Conservation (phyloP, 2,888 invertebrate genomes). For the Oegoconia quadripuncta region DNA sequence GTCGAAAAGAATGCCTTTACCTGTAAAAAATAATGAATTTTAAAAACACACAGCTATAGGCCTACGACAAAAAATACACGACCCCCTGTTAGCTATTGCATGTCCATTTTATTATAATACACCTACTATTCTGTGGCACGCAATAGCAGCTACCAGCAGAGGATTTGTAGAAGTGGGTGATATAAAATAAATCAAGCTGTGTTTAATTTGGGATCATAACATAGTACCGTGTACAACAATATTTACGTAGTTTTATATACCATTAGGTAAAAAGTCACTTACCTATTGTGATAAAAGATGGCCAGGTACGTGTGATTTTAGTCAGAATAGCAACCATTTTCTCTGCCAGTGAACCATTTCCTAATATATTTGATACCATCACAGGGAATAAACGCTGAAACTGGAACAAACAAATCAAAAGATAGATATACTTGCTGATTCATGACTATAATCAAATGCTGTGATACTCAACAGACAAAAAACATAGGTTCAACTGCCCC, state of each 20-base stretch:
- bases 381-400: conserved; percentile 72
- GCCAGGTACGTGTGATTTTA: conserved; percentile 72
- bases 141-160: too few species aligned
- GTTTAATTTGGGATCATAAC: too few species aligned
- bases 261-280: conserved; percentile 15
- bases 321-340: conserved; percentile 73
- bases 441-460: neutral
- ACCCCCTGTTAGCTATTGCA: too few species aligned
- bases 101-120: too few species aligned
- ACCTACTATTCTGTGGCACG: too few species aligned
- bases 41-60: neutral
- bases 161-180: too few species aligned
- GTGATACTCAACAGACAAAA: neutral
- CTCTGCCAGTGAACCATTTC: conserved; percentile 67
- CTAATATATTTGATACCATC: conserved; percentile 73
- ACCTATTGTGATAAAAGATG: conserved; percentile 70
- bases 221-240: conserved; percentile 2
- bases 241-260: neutral
- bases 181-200: too few species aligned
- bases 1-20: conserved; percentile 68
- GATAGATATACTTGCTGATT: neutral
- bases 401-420: conserved; percentile 37
- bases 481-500: too few species aligned
- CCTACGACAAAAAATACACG: neutral
- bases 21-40: conserved; percentile 30